Evolutionary conservation across 2,113 vertebrate species (phyloP), one percentile per base, ranked within the genome.

Genomic region (Nematolebias whitei): DNA sequence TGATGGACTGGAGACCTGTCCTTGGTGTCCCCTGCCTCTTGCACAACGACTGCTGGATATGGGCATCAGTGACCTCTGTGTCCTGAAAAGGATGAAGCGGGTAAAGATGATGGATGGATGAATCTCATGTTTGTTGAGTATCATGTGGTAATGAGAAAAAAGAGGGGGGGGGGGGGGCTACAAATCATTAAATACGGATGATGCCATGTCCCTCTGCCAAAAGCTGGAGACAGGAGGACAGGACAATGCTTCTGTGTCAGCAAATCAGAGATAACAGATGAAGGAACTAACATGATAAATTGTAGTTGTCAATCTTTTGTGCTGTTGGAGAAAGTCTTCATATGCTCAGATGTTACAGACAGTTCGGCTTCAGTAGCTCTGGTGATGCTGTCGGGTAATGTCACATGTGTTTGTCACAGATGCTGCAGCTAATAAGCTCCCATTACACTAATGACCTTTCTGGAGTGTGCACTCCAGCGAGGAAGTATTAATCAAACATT

Each of bases 351-450:
- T 72, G 59, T 38, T 50, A 29, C 3, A 59, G 39, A 69, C 16
- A 63, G 40, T 12, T 23, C 24, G 5, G 40, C 29, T 12, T 51
- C 22, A 44, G 45, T 74, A 22, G 55, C 32, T 50, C 14, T 59
- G 8, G 11, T 13, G 60, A 16, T 63, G 50, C 39, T 40, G 40
- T 70, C 49, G 18, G 19, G 15, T 53, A 71, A 68, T 79, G 48
- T 15, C 40, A 10, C 13, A 47, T 47, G n/a, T 48, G 52, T 16
- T n/a, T 53, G 39, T 70, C 13, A 52, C 69, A 71, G 63, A 79
- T 81, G 61, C 78, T 71, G 70, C 26, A 54, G 7, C 45, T 70
- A 71, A 74, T 68, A 71, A 29, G 57, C 63, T 78, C 74, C 64
- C 66, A 48, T 38, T 68, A 52, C 66, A 65, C 18, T 44, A 24